A percentile compares a stretch with the other conserved stretches of the same genome.
Evolutionary conservation across 2,888 invertebrate genomes (phyloP).

Genomic region (Cerastoderma edule): DNA sequence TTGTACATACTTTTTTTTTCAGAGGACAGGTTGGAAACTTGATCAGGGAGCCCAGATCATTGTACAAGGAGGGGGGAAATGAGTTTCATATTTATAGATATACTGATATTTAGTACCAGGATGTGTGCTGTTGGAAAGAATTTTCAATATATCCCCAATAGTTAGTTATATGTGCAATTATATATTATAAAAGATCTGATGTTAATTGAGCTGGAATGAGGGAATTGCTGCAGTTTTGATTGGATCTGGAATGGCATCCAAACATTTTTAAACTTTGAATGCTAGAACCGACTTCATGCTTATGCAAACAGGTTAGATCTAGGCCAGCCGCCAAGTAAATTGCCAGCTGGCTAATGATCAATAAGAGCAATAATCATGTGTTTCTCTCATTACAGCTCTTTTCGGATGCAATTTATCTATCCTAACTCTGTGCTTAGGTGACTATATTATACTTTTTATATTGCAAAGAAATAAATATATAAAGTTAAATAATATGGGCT

Average conservation of each 20-base stretch:
- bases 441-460: slow-evolving; percentile 60
- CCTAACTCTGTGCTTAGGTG: slow-evolving; percentile 58
- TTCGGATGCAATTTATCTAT: slow-evolving; percentile 50
- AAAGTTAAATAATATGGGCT: slow-evolving; percentile 20
- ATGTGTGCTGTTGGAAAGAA: background rate
- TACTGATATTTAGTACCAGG: background rate
- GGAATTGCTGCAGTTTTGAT: too few species aligned
- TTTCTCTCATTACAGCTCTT: slow-evolving; percentile 33
- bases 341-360: too few species aligned
- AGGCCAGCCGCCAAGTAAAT: too few species aligned
- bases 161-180: slow-evolving; percentile 24
- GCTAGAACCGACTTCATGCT: too few species aligned
- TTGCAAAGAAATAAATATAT: slow-evolving; percentile 54
- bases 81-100: too few species aligned
- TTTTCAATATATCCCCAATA: slow-evolving; percentile 3
- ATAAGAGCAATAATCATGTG: slow-evolving; percentile 51
- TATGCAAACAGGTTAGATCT: too few species aligned
- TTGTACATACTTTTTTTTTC: too few species aligned
- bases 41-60: too few species aligned
- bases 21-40: too few species aligned
- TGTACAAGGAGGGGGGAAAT: too few species aligned
- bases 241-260: slow-evolving; percentile 12
- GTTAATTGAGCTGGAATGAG: too few species aligned
- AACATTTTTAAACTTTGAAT: slow-evolving; percentile 20
- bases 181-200: slow-evolving; percentile 17